Conservation (phyloP, 2,888 invertebrate species). For the Metallyticus violacea region DNA sequence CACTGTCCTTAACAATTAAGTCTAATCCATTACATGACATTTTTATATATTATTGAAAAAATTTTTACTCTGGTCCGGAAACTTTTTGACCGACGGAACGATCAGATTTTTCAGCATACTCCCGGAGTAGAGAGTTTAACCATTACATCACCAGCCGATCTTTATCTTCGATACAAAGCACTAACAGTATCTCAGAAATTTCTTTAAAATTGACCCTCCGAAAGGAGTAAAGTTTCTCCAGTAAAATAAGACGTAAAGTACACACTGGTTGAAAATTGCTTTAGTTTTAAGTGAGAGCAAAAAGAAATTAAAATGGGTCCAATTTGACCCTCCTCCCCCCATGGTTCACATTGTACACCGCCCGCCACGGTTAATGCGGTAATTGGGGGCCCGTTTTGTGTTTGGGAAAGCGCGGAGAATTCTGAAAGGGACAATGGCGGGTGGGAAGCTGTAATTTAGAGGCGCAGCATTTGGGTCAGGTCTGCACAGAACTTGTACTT, state of each 20-base stretch:
- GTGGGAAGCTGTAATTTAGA: not conserved
- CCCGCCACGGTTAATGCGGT: not conserved
- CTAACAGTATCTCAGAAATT: no score
- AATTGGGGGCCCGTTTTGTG: not conserved
- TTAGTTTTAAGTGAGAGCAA: not conserved
- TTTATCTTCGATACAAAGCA: not conserved
- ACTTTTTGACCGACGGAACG: no score
- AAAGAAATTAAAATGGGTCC: no score
- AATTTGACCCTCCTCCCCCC: not conserved
- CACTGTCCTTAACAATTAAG: no score
- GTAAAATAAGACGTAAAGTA: not conserved
- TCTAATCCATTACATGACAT: no score
- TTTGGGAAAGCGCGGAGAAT: conserved; percentile 13
- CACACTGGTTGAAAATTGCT: no score
- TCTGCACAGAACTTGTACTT: not conserved
- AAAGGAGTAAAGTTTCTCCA: not conserved
- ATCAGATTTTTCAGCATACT: no score
- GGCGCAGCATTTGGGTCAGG: not conserved
- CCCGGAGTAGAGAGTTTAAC: no score
- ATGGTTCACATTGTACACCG: not conserved
- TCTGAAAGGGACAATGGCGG: conserved; percentile 2
- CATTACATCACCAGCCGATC: no score
- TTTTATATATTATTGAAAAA: no score
- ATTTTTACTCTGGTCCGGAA: no score
- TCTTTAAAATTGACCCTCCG: no score